These are phyloP conservation scores for Netelia melanura DNA, from an alignment of 2,888 invertebrate species.

Conservation along the genomic window DNA sequence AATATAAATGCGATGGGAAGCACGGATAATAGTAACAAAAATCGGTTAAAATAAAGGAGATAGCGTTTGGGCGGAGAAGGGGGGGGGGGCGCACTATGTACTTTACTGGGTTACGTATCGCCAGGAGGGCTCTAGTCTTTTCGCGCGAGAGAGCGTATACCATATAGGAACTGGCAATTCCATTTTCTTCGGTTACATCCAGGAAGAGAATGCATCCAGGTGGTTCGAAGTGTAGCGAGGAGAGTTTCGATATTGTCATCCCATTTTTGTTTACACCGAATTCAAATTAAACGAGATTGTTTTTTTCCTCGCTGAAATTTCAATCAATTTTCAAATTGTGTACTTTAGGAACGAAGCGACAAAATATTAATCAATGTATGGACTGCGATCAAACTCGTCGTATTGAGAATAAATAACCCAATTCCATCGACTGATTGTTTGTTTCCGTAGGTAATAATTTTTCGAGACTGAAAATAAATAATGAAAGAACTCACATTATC, in stretches of 20 bases:
- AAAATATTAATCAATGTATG: too few species aligned
- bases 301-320: slow-evolving; percentile 20
- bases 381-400: too few species aligned
- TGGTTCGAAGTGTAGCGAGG: slow-evolving; percentile 42
- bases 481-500: too few species aligned
- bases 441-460: too few species aligned
- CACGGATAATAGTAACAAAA: neutral
- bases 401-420: too few species aligned
- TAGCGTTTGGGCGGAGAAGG: too few species aligned
- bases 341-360: too few species aligned
- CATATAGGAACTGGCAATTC: slow-evolving; percentile 34
- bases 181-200: slow-evolving; percentile 49
- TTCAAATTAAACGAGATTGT: slow-evolving; percentile 25
- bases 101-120: slow-evolving; percentile 45
- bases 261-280: slow-evolving; percentile 17
- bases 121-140: slow-evolving; percentile 17
- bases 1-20: slow-evolving; percentile 24
- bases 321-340: neutral
- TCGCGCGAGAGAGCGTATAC: neutral
- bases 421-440: too few species aligned
- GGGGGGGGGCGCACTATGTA: slow-evolving; percentile 19
- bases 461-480: too few species aligned
- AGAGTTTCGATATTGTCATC: slow-evolving; percentile 45
- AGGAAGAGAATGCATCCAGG: slow-evolving; percentile 28
- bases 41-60: slow-evolving; percentile 5